Conservation (phyloP, 2,797 vertebrate species). For the Acropternis orthonyx region DNA sequence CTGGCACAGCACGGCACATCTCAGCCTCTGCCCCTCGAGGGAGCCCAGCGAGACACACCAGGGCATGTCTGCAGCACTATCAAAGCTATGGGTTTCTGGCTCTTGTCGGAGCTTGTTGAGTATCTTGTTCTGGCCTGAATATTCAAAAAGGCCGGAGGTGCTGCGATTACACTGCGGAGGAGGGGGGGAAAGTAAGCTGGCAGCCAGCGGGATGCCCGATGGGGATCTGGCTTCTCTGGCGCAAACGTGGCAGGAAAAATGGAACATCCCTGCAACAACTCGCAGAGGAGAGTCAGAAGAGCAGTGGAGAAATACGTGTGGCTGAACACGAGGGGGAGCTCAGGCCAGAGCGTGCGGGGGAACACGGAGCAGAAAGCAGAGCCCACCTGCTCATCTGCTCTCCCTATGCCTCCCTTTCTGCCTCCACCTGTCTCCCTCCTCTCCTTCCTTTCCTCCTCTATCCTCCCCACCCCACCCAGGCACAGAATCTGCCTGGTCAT, state of each 20-base stretch:
- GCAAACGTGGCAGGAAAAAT: accelerated
- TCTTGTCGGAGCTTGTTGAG: accelerated
- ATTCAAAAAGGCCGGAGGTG: background rate
- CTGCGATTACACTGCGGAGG: background rate
- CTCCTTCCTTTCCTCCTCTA: background rate
- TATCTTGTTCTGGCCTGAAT: background rate
- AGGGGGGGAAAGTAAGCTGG: background rate
- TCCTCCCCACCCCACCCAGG: too few relatives aligned
- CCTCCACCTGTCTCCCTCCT: background rate
- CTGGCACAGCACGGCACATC: background rate
- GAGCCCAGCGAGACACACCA: accelerated
- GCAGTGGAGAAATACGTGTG: accelerated
- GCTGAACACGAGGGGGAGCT: constrained; percentile 51
- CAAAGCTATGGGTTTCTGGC: background rate
- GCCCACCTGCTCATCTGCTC: background rate
- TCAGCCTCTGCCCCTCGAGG: background rate
- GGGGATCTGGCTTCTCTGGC: accelerated
- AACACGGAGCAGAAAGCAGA: background rate
- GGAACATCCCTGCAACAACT: background rate
- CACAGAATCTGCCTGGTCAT: accelerated
- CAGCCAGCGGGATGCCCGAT: accelerated
- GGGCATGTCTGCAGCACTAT: accelerated
- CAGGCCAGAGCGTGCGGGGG: background rate
- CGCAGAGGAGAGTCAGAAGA: background rate
- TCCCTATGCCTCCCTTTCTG: background rate